These are phyloP conservation scores for Leptodactylus fuscus DNA, from an alignment of 2,113 vertebrate species.

Conservation along the genomic window DNA sequence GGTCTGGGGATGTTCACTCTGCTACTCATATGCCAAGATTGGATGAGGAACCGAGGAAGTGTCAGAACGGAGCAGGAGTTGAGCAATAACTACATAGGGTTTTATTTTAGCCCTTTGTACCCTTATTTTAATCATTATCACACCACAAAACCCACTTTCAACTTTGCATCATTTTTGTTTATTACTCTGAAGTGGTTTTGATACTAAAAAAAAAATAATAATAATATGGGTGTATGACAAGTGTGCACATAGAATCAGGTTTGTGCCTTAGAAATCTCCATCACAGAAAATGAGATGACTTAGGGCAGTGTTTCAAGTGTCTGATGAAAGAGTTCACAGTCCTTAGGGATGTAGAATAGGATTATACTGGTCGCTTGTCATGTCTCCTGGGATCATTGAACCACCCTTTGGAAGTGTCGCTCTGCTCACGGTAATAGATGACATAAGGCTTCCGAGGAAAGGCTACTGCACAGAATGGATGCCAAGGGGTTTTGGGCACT, in stretches of 20 bases:
- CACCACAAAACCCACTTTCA: too few species aligned
- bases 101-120: too few species aligned
- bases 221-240: too few species aligned
- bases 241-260: neutral
- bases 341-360: neutral
- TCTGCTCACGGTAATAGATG: neutral
- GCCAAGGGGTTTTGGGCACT: slow-evolving; percentile 50
- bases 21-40: too few species aligned
- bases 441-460: neutral
- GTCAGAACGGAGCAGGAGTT: too few species aligned
- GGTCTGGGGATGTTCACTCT: too few species aligned
- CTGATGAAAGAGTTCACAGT: slow-evolving; percentile 44
- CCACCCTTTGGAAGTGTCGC: slow-evolving; percentile 2
- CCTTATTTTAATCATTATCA: too few species aligned
- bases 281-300: neutral
- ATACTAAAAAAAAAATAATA: too few species aligned
- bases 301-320: slow-evolving; percentile 27
- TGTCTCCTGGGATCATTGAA: slow-evolving; percentile 4
- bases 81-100: too few species aligned
- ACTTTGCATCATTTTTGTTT: neutral
- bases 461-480: slow-evolving; percentile 17
- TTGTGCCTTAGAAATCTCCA: neutral
- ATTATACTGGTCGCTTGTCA: neutral
- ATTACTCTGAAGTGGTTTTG: too few species aligned
- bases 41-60: too few species aligned